phyloP scores from a whole-genome alignment of 2,797 vertebrate genomes.

The Malurus leucopterus region DNA sequence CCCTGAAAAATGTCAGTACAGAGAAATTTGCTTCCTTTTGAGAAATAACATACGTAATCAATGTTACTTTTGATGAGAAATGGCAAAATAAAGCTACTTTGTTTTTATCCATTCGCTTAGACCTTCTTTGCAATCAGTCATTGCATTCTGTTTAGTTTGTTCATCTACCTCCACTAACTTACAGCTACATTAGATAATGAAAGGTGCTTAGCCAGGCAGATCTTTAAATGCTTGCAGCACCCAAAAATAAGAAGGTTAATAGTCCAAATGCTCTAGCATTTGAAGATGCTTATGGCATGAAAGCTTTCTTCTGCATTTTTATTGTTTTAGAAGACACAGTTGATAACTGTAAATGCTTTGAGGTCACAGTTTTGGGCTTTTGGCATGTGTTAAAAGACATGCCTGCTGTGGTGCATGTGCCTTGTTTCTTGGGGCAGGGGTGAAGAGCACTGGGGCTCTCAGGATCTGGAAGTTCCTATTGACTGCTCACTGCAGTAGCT shows the following conservation, averaged over 20 bases:
- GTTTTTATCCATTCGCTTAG: neutral
- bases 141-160: neutral
- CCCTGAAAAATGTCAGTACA: neutral
- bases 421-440: neutral
- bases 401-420: neutral
- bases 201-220: neutral
- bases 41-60: neutral
- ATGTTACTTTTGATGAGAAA: neutral
- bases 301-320: neutral
- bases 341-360: neutral
- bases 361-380: neutral
- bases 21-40: neutral
- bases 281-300: neutral
- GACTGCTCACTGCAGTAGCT: neutral
- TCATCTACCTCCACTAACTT: neutral
- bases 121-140: neutral
- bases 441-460: accelerated
- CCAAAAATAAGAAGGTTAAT: neutral
- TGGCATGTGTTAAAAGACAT: neutral
- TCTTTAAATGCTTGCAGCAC: neutral
- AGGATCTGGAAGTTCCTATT: accelerated
- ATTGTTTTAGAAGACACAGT: neutral
- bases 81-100: neutral
- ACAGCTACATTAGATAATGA: neutral
- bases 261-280: neutral